Evolutionary conservation across 2,113 vertebrate species (phyloP).

Genomic region (Irena cyanogastra): DNA sequence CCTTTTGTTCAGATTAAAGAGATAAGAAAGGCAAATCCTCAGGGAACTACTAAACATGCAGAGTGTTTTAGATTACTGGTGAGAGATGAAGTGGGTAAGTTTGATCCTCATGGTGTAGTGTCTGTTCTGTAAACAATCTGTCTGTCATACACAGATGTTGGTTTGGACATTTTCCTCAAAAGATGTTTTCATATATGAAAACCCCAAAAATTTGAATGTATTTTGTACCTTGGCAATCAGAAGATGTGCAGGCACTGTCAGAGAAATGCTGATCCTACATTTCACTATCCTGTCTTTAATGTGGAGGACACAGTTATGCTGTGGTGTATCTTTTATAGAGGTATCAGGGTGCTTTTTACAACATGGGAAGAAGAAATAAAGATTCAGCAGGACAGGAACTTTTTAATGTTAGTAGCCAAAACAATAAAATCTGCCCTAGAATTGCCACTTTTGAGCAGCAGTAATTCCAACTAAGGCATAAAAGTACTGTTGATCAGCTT

Average conservation of each 20-base stretch:
- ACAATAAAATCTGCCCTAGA: conserved; percentile 2
- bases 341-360: not conserved
- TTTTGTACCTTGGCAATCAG: not conserved
- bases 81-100: not conserved
- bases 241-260: not conserved
- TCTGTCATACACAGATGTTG: not conserved
- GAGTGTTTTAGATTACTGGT: not conserved
- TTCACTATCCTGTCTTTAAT: not conserved
- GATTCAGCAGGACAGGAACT: not conserved
- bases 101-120: not conserved
- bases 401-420: not conserved
- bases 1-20: not conserved
- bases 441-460: not conserved
- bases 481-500: not conserved
- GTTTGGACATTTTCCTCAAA: not conserved
- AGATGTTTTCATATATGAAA: not conserved
- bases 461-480: not conserved
- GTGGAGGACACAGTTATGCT: not conserved
- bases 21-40: not conserved
- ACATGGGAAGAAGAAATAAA: not conserved
- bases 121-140: not conserved
- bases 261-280: not conserved
- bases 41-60: not conserved
- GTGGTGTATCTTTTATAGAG: not conserved
- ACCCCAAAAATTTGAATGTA: not conserved